Conservation (phyloP, 2,113 vertebrate species). For the Canis aureus region DNA sequence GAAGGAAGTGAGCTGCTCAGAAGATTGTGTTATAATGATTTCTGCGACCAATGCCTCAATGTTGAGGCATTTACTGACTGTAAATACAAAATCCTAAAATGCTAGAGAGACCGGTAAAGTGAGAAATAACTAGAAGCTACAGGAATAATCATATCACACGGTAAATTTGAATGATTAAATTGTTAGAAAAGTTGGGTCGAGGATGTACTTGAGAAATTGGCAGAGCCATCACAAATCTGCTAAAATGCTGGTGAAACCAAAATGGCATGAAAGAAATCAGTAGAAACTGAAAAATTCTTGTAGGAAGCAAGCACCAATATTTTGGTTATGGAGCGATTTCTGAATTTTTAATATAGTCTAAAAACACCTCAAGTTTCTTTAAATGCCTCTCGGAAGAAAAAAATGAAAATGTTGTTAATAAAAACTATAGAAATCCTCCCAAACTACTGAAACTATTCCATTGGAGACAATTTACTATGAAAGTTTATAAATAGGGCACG, state of each 20-base stretch:
- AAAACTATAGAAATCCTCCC: neutral
- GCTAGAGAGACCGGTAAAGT: neutral
- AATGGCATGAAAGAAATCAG: neutral
- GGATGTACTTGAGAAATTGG: slow-evolving; percentile 16
- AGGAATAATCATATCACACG: neutral
- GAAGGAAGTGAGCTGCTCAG: neutral
- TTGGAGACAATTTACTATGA: neutral
- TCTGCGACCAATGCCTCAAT: neutral
- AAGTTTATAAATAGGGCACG: neutral
- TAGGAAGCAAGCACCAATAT: neutral
- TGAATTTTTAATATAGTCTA: neutral
- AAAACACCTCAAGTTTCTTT: neutral
- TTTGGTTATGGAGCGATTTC: neutral
- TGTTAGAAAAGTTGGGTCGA: neutral
- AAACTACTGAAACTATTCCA: neutral
- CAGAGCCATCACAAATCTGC: neutral
- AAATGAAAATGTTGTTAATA: slow-evolving; percentile 23
- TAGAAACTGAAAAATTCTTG: neutral
- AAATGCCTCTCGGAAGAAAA: slow-evolving; percentile 4
- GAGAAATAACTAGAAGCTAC: neutral
- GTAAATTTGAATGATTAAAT: neutral
- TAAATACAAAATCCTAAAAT: neutral
- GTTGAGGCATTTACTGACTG: neutral
- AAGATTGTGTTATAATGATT: neutral
- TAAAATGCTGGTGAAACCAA: neutral